phyloP scores from a whole-genome alignment of 2,888 invertebrate genomes.

The Sesia bembeciformis region DNA sequence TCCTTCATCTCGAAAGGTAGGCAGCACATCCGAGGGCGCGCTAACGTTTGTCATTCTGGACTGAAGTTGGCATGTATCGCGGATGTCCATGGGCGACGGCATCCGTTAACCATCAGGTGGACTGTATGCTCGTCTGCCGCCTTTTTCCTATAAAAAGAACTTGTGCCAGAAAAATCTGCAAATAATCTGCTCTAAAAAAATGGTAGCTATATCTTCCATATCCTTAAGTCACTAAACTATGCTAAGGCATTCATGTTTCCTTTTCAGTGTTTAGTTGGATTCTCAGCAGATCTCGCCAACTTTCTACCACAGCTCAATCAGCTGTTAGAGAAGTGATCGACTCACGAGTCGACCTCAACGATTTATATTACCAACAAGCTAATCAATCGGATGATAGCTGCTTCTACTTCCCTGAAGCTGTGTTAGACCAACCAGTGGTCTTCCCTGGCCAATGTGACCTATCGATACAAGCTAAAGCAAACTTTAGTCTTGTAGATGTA shows the following conservation, averaged over 20 bases:
- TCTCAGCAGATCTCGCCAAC: conserved; percentile 30
- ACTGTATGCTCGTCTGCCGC: too few relatives aligned
- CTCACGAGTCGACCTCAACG: conserved; percentile 28
- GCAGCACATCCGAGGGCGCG: too few relatives aligned
- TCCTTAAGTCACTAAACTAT: too few relatives aligned
- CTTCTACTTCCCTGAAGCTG: conserved; percentile 33
- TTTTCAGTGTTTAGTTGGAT: conserved; percentile 58
- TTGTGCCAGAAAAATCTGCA: too few relatives aligned
- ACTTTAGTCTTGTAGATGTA: neutral
- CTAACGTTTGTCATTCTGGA: too few relatives aligned
- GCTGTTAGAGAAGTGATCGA: conserved; percentile 28
- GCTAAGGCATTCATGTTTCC: neutral
- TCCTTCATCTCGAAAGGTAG: too few relatives aligned
- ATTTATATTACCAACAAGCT: conserved; percentile 22
- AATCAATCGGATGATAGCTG: conserved; percentile 30
- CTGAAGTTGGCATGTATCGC: too few relatives aligned
- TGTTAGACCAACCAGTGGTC: conserved; percentile 19
- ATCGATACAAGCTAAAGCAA: neutral
- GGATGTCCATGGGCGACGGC: too few relatives aligned
- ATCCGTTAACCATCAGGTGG: too few relatives aligned
- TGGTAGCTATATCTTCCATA: too few relatives aligned
- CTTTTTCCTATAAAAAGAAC: too few relatives aligned
- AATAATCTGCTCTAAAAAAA: too few relatives aligned
- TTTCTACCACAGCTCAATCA: conserved; percentile 16
- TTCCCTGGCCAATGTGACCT: conserved; percentile 37